A percentile compares a stretch with the other conserved stretches of the same genome.
Conservation (phyloP, 2,888 invertebrate species). For the Nipponacmea schrenckii region DNA sequence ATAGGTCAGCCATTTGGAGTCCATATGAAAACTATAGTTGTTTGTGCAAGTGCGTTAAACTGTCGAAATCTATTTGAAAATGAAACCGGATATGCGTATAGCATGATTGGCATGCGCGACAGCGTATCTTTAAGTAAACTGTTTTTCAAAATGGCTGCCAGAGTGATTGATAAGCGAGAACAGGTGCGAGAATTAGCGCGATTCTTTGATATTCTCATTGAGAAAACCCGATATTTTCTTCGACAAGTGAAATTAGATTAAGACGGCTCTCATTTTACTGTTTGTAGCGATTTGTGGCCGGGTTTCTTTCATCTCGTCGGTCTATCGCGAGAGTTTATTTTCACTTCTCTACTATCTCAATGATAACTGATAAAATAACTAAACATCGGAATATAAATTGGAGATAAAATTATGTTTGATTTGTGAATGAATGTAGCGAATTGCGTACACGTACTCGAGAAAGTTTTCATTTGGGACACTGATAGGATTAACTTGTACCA, state of each 20-base stretch:
- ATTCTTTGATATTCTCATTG: no score
- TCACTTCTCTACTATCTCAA: no score
- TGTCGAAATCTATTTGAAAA: conserved; percentile 13
- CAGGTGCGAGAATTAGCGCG: conserved; percentile 13
- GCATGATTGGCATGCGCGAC: conserved; percentile 9
- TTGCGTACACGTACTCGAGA: no score
- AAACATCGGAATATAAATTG: no score
- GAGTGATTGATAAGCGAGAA: conserved; percentile 17
- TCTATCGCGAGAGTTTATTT: no score
- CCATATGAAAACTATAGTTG: background rate
- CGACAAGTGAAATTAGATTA: no score
- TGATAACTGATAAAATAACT: no score
- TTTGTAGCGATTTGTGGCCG: background rate
- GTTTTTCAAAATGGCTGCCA: conserved; percentile 21
- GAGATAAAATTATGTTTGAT: no score
- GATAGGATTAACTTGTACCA: no score
- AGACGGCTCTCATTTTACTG: background rate
- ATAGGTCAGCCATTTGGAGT: conserved; percentile 4
- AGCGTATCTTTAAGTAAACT: conserved; percentile 19
- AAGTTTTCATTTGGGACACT: no score
- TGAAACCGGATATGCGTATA: conserved; percentile 14
- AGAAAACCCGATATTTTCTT: no score
- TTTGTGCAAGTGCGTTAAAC: conserved; percentile 7
- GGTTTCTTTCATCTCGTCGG: background rate
- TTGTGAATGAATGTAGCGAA: no score